Conservation (phyloP, 1,140 invertebrate species). For the Heliothis subflexa region DNA sequence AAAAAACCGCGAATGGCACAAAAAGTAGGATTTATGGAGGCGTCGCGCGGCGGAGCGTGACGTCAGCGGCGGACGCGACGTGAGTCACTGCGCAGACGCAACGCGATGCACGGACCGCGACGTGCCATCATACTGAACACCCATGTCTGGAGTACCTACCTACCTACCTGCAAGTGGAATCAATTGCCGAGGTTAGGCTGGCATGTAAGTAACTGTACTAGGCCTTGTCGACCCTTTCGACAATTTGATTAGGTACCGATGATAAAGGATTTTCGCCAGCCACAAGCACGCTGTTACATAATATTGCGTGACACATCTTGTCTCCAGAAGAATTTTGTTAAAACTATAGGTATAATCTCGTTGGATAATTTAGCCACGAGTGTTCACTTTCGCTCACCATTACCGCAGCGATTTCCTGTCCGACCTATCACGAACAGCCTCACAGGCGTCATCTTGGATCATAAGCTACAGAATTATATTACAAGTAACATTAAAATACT, state of each 20-base stretch:
- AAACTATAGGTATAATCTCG: background rate
- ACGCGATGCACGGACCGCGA: background rate
- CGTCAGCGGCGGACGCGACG: background rate
- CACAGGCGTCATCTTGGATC: background rate
- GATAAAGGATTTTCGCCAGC: too few species aligned
- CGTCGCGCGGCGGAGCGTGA: constrained; percentile 36
- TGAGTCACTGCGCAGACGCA: background rate
- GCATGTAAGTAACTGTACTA: background rate
- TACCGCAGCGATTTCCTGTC: constrained; percentile 1
- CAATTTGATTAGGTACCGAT: too few species aligned
- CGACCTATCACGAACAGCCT: constrained; percentile 21
- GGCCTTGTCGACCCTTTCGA: too few species aligned
- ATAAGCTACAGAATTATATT: constrained; percentile 1
- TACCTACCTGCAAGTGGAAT: too few species aligned
- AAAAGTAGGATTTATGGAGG: constrained; percentile 28
- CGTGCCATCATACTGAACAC: background rate
- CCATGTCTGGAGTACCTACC: too few species aligned
- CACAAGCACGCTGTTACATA: too few species aligned
- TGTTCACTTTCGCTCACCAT: constrained; percentile 1
- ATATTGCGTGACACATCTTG: too few species aligned
- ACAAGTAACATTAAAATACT: constrained; percentile 15
- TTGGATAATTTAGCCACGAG: background rate
- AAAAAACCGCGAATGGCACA: constrained; percentile 34
- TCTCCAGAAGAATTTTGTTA: too few species aligned
- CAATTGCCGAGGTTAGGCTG: too few species aligned